These are phyloP conservation scores for Helicoverpa armigera DNA, from an alignment of 1,140 invertebrate genomes.

Conservation along the genomic window DNA sequence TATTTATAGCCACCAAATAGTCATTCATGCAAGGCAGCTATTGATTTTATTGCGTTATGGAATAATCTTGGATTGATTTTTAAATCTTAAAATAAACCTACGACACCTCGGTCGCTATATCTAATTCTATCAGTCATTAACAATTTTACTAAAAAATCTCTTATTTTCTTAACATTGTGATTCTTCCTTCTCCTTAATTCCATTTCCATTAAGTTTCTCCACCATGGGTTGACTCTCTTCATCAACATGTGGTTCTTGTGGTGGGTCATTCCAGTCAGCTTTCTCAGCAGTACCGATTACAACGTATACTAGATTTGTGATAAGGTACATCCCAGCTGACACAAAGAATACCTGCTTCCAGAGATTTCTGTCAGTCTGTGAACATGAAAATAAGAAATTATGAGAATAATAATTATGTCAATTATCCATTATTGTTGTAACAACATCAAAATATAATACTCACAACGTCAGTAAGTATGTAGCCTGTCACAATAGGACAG, in stretches of 20 bases:
- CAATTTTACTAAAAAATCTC: neutral
- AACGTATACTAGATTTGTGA: conserved; percentile 54
- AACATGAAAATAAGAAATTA: neutral
- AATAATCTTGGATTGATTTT: too few relatives aligned
- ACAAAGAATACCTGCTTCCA: conserved; percentile 57
- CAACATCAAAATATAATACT: conserved; percentile 59
- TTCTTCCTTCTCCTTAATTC: neutral
- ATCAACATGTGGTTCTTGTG: neutral
- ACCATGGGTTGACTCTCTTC: conserved; percentile 20
- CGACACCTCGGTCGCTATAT: too few relatives aligned
- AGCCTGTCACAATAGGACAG: conserved; percentile 89
- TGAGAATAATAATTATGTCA: neutral
- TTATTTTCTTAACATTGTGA: neutral
- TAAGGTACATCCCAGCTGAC: conserved; percentile 50
- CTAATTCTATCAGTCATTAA: too few relatives aligned
- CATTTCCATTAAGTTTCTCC: neutral
- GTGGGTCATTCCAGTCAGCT: conserved; percentile 56
- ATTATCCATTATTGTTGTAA: neutral
- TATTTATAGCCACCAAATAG: too few relatives aligned
- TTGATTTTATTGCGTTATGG: too few relatives aligned
- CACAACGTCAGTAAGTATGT: conserved; percentile 89
- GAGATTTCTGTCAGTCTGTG: neutral
- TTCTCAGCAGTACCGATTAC: conserved; percentile 50
- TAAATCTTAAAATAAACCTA: too few relatives aligned
- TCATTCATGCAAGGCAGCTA: too few relatives aligned